Evolutionary conservation across 2,113 vertebrate species (phyloP), one percentile per base, ranked within the genome.

Genomic region (Silurus glanis): DNA sequence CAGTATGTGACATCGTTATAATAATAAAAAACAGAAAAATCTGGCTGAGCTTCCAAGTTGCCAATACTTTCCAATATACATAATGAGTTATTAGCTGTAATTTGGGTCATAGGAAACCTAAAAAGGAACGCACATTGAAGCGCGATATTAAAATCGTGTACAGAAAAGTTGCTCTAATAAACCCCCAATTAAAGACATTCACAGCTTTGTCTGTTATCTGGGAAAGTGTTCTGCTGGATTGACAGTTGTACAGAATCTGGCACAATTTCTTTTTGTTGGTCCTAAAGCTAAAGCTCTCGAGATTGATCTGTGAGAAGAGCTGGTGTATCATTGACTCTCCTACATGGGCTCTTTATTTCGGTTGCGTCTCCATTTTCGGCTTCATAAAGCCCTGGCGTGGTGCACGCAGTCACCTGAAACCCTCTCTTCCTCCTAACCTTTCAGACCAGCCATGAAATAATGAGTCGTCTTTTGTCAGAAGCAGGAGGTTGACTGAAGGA

Each of bases 371-470:
- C 16, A 14, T 56, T 85, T 80, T 55, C 75, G 47, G 61, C 84
- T 28, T 19, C 6, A 80, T 79, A 69, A 85, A 80, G 75, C 49
- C 61, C 45, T 28, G 72, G 28, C 59, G 9, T 62, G 21, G 28
- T 16, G 51, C 86, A 56, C 55, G 25, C 1, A 0, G 78, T 78
- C 75, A 87, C 59, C 81, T 66, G 82, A 89, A 37, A 51, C 58
- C 85, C 16, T 47, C 17, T 84, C 61, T 87, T 86, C 88, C 76
- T 84, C 78, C 37, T 59, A 16, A 82, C 19, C 76, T 86, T 82
- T 80, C 76, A 86, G 78, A 66, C 56, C 61, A 49, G 51, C 25
- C 55, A 47, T 45, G 67, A 62, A 75, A 82, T 61, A 84, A 76
- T 13, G 51, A 19, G 45, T n/a, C n/a, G 47, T 45, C 81, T 66